A percentile compares a stretch with the other conserved stretches of the same genome.
These are phyloP conservation scores for Pomatorhinus ruficollis DNA, from an alignment of 2,113 vertebrate species.

Conservation along the genomic window DNA sequence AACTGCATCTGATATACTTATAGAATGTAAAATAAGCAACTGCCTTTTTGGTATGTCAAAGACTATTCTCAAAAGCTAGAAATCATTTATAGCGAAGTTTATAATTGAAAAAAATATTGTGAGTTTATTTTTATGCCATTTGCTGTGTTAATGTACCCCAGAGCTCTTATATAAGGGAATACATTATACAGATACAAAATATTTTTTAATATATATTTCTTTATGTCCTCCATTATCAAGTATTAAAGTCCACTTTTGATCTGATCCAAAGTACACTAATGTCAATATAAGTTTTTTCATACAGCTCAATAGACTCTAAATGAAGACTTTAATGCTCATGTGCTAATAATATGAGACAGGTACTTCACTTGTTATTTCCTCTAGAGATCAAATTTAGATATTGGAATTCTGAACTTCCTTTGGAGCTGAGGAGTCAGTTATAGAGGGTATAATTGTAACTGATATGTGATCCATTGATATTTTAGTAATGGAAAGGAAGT, in stretches of 20 bases:
- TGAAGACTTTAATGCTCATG: slow-evolving; percentile 3
- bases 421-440: slow-evolving; percentile 36
- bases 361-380: slow-evolving; percentile 62
- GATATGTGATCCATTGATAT: slow-evolving; percentile 43
- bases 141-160: neutral
- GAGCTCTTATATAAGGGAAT: neutral
- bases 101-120: neutral
- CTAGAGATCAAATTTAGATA: slow-evolving; percentile 55
- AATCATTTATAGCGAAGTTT: neutral
- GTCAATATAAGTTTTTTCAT: neutral
- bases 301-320: neutral
- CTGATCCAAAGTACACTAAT: neutral
- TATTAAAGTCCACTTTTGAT: neutral
- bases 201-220: neutral
- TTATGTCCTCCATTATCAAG: neutral
- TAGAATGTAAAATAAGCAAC: neutral
- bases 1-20: neutral
- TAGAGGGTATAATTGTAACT: neutral
- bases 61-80: neutral
- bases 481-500: slow-evolving; percentile 47
- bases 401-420: slow-evolving; percentile 61
- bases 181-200: neutral
- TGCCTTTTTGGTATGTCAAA: neutral
- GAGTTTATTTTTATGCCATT: neutral
- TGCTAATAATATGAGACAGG: slow-evolving; percentile 52